Percentiles rank a stretch among this genome's conserved stretches.
Evolutionary conservation across 2,888 invertebrate species (phyloP).

Genomic region (Tetranychus truncatus): DNA sequence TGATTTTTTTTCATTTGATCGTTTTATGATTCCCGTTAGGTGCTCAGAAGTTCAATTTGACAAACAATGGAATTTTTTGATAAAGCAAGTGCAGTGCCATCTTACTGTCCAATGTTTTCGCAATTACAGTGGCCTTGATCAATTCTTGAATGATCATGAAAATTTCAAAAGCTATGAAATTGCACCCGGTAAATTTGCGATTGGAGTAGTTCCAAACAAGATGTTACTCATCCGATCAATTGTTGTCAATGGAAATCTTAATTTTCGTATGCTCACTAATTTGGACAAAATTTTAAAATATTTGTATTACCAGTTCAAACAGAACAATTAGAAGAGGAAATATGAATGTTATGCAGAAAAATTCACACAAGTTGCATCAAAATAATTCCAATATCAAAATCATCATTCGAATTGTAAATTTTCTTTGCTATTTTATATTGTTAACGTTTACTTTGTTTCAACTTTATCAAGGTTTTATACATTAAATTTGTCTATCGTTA

Average conservation of each 20-base stretch:
- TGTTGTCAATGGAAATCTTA: neutral
- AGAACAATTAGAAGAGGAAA: neutral
- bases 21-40: slow-evolving; percentile 17
- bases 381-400: too few relatives aligned
- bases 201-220: slow-evolving; percentile 3
- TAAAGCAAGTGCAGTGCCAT: neutral
- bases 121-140: neutral
- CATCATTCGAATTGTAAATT: too few relatives aligned
- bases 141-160: neutral
- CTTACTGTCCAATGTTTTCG: neutral
- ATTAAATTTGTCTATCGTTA: too few relatives aligned
- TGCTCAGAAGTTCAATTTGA: neutral
- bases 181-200: neutral
- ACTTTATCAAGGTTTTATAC: too few relatives aligned
- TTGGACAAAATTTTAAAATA: slow-evolving; percentile 5
- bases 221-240: neutral
- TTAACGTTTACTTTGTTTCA: too few relatives aligned
- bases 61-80: neutral
- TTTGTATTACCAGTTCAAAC: slow-evolving; percentile 4
- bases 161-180: neutral
- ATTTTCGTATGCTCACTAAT: neutral
- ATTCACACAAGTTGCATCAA: neutral
- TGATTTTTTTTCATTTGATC: slow-evolving; percentile 15
- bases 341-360: neutral
- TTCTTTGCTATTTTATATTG: too few relatives aligned